Conservation (phyloP, 2,888 invertebrate genomes). For the Zhengitettix transpicula region DNA sequence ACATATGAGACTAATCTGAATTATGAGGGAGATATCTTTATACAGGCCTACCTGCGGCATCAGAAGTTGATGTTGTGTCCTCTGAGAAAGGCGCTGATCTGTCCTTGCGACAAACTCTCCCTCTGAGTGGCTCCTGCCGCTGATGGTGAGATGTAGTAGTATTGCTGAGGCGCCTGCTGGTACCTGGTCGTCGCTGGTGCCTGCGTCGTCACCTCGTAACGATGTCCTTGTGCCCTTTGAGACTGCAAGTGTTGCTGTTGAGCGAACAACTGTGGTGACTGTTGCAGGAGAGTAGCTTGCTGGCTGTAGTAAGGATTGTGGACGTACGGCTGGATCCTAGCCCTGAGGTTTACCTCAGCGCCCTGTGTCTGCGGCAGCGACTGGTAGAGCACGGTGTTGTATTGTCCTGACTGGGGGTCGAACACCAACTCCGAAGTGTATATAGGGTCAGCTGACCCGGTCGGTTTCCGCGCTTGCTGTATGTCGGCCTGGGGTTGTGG, state of each 20-base stretch:
- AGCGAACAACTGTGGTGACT: slow-evolving; percentile 40
- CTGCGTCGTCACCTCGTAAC: slow-evolving; percentile 20
- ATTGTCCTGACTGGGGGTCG: slow-evolving; percentile 59
- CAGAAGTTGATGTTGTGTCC: slow-evolving; percentile 26
- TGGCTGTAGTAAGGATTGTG: slow-evolving; percentile 21
- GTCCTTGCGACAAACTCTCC: slow-evolving; percentile 39
- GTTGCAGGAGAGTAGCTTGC: slow-evolving; percentile 32
- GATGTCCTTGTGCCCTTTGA: slow-evolving; percentile 37
- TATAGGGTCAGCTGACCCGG: slow-evolving; percentile 35
- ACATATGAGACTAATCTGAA: no score
- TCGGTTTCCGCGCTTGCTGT: slow-evolving; percentile 1
- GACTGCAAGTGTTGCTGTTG: slow-evolving; percentile 48
- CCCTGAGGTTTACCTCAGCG: slow-evolving; percentile 50
- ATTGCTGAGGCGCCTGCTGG: slow-evolving; percentile 30
- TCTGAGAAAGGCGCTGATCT: slow-evolving; percentile 65
- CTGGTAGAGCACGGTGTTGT: slow-evolving; percentile 64
- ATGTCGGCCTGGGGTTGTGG: slow-evolving; percentile 21
- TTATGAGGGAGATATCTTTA: no score
- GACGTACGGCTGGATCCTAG: slow-evolving; percentile 58
- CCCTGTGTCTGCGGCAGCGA: slow-evolving; percentile 51
- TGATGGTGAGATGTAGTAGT: slow-evolving; percentile 31
- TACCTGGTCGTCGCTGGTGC: slow-evolving; percentile 29
- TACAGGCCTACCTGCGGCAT: neutral
- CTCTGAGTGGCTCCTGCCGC: slow-evolving; percentile 23
- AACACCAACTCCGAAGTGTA: slow-evolving; percentile 63